Percentiles rank a stretch among this genome's conserved stretches.
These are phyloP conservation scores for Gila orcuttii DNA, from an alignment of 2,113 vertebrate species.

Conservation along the genomic window DNA sequence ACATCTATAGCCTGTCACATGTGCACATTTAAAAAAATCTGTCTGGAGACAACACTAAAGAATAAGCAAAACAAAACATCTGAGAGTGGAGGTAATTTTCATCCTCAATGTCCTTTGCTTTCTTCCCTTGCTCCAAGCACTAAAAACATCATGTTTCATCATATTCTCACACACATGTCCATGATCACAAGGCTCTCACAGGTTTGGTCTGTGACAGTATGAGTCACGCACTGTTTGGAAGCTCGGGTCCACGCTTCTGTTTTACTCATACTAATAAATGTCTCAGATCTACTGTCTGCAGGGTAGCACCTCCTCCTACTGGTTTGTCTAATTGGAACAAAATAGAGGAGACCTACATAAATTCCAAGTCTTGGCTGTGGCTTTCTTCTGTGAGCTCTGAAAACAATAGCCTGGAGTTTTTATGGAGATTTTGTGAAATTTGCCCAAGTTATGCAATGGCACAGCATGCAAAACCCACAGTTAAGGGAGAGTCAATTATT, in stretches of 20 bases:
- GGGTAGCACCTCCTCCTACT: slow-evolving; percentile 45
- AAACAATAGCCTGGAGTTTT: slow-evolving; percentile 32
- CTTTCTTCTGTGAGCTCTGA: slow-evolving; percentile 1
- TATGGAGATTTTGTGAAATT: slow-evolving; percentile 14
- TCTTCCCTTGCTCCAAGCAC: not conserved
- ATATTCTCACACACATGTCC: not conserved
- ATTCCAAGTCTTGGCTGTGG: slow-evolving; percentile 12
- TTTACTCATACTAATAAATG: slow-evolving; percentile 35
- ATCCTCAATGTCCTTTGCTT: not conserved
- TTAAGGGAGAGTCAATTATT: slow-evolving; percentile 9
- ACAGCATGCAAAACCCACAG: not conserved
- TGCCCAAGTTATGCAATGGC: slow-evolving; percentile 16
- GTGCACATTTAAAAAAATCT: not conserved
- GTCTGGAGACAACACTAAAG: not conserved
- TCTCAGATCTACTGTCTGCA: slow-evolving; percentile 39
- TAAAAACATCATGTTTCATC: not conserved
- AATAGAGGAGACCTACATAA: slow-evolving; percentile 37
- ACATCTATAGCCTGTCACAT: not conserved
- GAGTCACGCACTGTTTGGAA: slow-evolving; percentile 37
- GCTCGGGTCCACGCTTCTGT: slow-evolving; percentile 20
- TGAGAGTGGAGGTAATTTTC: not conserved
- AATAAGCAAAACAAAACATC: not conserved
- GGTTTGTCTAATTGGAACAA: slow-evolving; percentile 48
- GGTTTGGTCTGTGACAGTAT: slow-evolving; percentile 17
- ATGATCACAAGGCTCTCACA: slow-evolving; percentile 24